phyloP scores from a whole-genome alignment of 2,888 invertebrate species.

The Callyntrura guangdongensis region DNA sequence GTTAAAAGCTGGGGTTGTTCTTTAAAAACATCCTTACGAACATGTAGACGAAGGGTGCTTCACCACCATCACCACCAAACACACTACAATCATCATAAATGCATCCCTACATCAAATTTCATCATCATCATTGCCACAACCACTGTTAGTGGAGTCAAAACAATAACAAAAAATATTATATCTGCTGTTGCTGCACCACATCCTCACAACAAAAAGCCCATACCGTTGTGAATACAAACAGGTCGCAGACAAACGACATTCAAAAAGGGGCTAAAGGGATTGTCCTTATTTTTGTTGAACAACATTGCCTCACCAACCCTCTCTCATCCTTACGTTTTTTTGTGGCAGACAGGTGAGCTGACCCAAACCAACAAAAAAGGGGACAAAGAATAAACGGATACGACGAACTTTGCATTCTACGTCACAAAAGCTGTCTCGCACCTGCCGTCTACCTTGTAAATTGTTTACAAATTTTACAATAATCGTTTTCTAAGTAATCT shows the following conservation, averaged over 20 bases:
- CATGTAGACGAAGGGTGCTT: conserved; percentile 31
- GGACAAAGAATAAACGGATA: background rate
- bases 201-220: too few species aligned
- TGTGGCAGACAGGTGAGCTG: background rate
- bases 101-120: background rate
- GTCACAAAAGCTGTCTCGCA: background rate
- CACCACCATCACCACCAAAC: conserved; percentile 39
- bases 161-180: background rate
- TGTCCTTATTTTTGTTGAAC: too few species aligned
- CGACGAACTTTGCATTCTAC: background rate
- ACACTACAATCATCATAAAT: background rate
- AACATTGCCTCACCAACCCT: too few species aligned
- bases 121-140: background rate
- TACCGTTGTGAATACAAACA: background rate
- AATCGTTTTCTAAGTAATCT: conserved; percentile 9
- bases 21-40: background rate
- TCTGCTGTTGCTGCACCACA: background rate
- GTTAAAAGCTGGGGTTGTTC: conserved; percentile 22
- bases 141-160: background rate
- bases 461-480: too few species aligned
- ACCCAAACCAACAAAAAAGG: background rate
- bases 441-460: background rate
- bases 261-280: too few species aligned
- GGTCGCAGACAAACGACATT: too few species aligned
- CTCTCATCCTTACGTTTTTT: background rate